These are phyloP conservation scores for Psittacara wagleri DNA, from an alignment of 2,113 vertebrate genomes.

Conservation along the genomic window DNA sequence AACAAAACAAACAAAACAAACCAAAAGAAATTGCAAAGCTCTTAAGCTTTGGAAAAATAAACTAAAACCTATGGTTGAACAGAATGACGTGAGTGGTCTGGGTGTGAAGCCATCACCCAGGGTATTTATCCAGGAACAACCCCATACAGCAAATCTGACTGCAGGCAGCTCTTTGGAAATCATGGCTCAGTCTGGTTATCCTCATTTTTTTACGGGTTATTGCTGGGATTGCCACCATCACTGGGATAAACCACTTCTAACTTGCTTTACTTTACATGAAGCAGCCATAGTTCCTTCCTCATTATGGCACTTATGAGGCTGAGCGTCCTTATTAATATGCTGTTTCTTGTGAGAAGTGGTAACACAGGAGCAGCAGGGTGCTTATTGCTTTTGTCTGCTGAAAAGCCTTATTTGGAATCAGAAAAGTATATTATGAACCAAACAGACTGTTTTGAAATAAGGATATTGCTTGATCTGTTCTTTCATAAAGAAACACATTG, in stretches of 20 bases:
- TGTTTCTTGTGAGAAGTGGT: neutral
- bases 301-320: rapidly evolving
- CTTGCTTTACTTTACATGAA: neutral
- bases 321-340: neutral
- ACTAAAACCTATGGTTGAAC: neutral
- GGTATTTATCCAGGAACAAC: neutral
- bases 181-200: rapidly evolving
- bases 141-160: neutral
- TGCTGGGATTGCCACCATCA: neutral
- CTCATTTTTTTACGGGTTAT: neutral
- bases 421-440: neutral
- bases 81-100: neutral
- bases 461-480: neutral
- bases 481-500: neutral
- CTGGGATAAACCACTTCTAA: neutral
- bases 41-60: neutral
- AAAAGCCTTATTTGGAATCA: neutral
- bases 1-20: neutral
- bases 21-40: neutral
- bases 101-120: neutral
- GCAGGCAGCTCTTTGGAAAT: neutral
- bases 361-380: neutral
- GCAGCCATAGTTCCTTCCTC: neutral
- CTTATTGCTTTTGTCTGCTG: neutral
- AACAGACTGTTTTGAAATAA: neutral